Conservation (phyloP, 2,888 invertebrate genomes). For the Lithophane socia region DNA sequence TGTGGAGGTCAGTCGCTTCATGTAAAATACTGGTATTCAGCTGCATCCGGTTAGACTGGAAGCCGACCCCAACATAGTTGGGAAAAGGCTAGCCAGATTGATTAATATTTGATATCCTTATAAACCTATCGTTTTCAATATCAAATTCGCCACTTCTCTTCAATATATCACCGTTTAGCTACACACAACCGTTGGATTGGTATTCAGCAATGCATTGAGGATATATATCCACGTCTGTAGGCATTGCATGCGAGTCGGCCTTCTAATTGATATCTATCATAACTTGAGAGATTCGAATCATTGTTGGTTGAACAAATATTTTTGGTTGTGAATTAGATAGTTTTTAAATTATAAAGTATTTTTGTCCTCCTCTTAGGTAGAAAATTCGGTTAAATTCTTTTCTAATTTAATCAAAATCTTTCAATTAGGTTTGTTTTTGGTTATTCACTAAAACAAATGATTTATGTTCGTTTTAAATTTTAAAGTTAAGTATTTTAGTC, state of each 20-base stretch:
- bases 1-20: too few relatives aligned
- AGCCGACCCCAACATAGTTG: too few relatives aligned
- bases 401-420: too few relatives aligned
- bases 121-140: conserved; percentile 6
- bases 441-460: too few relatives aligned
- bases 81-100: too few relatives aligned
- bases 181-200: conserved; percentile 28
- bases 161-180: conserved; percentile 26
- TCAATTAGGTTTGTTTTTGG: too few relatives aligned
- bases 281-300: neutral
- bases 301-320: neutral
- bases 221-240: conserved; percentile 55
- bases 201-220: conserved; percentile 47
- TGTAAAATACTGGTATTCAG: too few relatives aligned
- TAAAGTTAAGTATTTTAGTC: neutral
- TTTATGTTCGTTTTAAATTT: neutral
- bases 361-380: neutral
- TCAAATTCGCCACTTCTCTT: conserved; percentile 12
- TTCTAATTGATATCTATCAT: conserved; percentile 58
- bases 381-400: too few relatives aligned
- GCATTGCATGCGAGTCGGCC: conserved; percentile 38
- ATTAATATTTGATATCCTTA: too few relatives aligned
- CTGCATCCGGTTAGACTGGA: too few relatives aligned
- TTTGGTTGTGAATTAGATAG: neutral
- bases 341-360: neutral